A percentile compares a stretch with the other conserved stretches of the same genome.
phyloP scores from a whole-genome alignment of 37 sponge, comb jelly and placozoan genomes.

The Chondrosia reniformis region DNA sequence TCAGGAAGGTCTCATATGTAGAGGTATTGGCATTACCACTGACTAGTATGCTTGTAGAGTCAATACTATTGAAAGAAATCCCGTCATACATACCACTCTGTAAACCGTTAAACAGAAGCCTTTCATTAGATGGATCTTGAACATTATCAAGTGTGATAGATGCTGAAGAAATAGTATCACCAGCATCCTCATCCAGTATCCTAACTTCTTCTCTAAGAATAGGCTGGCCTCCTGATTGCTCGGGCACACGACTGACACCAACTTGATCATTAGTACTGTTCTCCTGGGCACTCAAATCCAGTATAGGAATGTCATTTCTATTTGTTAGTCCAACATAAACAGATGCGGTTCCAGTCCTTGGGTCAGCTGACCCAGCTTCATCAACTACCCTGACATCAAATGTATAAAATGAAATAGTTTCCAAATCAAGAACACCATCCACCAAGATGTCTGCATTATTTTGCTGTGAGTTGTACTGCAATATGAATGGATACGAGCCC shows the following conservation, averaged over 20 bases:
- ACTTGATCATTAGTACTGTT: slow-evolving; percentile 9
- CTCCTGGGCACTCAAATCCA: slow-evolving; percentile 27
- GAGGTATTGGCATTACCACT: neutral
- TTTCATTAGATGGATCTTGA: slow-evolving; percentile 9
- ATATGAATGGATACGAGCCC: neutral
- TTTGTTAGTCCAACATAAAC: slow-evolving; percentile 30
- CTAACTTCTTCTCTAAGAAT: neutral
- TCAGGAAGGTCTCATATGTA: neutral
- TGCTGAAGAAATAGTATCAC: slow-evolving; percentile 34
- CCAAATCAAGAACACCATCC: slow-evolving; percentile 37
- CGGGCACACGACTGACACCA: slow-evolving; percentile 23
- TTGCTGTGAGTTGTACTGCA: neutral
- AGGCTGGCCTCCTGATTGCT: slow-evolving; percentile 4
- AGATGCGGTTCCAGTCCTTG: slow-evolving; percentile 17
- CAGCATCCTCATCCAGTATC: slow-evolving; percentile 52
- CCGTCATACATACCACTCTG: neutral
- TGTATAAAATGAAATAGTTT: slow-evolving; percentile 2
- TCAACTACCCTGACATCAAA: slow-evolving; percentile 39
- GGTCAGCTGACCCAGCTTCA: neutral
- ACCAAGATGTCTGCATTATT: neutral
- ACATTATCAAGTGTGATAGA: slow-evolving; percentile 21
- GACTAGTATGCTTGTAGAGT: neutral
- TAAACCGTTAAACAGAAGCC: neutral
- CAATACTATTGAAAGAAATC: neutral
- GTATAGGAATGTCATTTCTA: slow-evolving; percentile 37